Evolutionary conservation across 2,797 vertebrate species (phyloP).

Genomic region (Denticeps clupeoides): DNA sequence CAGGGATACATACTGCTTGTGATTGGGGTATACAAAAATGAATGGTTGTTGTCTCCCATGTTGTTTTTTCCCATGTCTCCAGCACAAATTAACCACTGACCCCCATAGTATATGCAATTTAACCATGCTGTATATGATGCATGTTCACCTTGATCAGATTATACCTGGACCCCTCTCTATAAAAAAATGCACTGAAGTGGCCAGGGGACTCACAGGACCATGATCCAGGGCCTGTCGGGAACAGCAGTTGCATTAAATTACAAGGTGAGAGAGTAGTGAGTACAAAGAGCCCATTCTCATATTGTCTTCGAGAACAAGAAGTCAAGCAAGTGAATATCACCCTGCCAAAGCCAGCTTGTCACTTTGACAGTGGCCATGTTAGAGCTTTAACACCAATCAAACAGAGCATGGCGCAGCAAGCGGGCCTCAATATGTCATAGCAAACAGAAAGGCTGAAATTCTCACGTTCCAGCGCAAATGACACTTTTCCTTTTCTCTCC

Average conservation of each 20-base stretch:
- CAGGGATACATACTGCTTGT: too few species aligned
- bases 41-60: too few species aligned
- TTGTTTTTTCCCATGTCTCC: too few species aligned
- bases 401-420: not conserved
- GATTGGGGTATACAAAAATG: too few species aligned
- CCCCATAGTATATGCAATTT: too few species aligned
- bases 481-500: not conserved
- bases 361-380: not conserved
- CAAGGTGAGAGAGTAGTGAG: not conserved
- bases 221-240: too few species aligned
- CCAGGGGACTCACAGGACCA: too few species aligned
- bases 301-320: slow-evolving; percentile 19
- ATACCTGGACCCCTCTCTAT: too few species aligned
- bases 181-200: too few species aligned
- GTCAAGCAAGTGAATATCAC: not conserved
- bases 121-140: too few species aligned
- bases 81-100: too few species aligned
- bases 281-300: slow-evolving; percentile 20
- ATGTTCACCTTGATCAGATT: too few species aligned
- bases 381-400: not conserved
- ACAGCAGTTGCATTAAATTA: not conserved
- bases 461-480: not conserved
- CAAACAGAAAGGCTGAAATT: not conserved
- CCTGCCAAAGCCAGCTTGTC: not conserved
- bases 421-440: not conserved